phyloP scores from a whole-genome alignment of 2,113 vertebrate genomes.

The Ammodytes marinus region DNA sequence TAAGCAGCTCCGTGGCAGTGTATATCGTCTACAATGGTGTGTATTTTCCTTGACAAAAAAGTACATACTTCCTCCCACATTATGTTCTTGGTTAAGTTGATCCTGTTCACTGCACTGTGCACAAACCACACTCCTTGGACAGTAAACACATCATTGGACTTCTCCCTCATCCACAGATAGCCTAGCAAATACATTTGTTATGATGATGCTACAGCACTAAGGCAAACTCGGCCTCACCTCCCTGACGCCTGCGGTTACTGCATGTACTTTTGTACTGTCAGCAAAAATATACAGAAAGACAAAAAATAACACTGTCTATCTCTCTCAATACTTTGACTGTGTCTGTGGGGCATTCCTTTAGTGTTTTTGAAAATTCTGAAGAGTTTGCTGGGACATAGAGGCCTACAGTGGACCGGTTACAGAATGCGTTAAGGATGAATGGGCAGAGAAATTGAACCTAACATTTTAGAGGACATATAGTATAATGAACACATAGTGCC shows the following conservation, averaged over 20 bases:
- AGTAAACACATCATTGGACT: constrained; percentile 18
- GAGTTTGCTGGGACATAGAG: too few species aligned
- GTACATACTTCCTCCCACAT: not conserved
- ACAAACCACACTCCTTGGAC: constrained; percentile 17
- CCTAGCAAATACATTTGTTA: constrained; percentile 14
- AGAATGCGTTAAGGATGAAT: too few species aligned
- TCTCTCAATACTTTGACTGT: too few species aligned
- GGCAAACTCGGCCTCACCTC: not conserved
- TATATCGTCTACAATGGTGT: not conserved
- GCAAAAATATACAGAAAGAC: too few species aligned
- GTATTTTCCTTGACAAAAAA: not conserved
- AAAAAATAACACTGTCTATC: too few species aligned
- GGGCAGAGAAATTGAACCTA: too few species aligned
- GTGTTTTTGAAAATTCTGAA: too few species aligned
- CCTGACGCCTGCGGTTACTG: not conserved
- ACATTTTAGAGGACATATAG: not conserved
- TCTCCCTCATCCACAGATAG: constrained; percentile 21
- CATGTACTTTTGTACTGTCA: not conserved
- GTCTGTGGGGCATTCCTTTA: too few species aligned
- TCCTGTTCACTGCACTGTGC: not conserved
- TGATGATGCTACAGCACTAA: not conserved
- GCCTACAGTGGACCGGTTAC: too few species aligned
- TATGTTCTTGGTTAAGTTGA: constrained; percentile 7
- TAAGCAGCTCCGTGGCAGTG: not conserved
- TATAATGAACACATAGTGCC: not conserved